Evolutionary conservation across 2,797 vertebrate genomes (phyloP).

Genomic region (Otolemur crassicaudatus): DNA sequence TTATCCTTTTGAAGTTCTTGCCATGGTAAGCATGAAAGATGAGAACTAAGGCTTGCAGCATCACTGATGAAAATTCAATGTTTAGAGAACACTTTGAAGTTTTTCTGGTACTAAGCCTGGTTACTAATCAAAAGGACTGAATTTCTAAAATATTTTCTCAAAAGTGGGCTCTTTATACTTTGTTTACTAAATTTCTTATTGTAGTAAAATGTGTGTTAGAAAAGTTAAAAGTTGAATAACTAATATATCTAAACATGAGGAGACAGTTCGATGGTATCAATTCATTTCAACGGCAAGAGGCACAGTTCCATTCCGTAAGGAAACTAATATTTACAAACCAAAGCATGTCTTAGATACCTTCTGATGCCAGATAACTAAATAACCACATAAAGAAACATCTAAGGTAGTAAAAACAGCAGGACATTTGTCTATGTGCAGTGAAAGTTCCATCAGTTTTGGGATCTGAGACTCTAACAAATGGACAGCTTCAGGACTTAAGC

Average conservation of each 20-base stretch:
- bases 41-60: slow-evolving; percentile 81
- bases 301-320: slow-evolving; percentile 44
- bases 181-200: slow-evolving; percentile 76
- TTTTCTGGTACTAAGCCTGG: slow-evolving; percentile 79
- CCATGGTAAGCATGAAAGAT: slow-evolving; percentile 86
- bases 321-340: slow-evolving; percentile 32
- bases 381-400: background rate
- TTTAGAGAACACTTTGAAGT: slow-evolving; percentile 88
- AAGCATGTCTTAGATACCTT: background rate
- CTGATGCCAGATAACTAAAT: background rate
- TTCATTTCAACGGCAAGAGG: slow-evolving; percentile 55
- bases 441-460: background rate
- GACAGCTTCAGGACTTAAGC: background rate
- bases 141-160: slow-evolving; percentile 77
- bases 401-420: background rate
- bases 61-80: slow-evolving; percentile 87
- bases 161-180: slow-evolving; percentile 79
- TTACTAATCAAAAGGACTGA: slow-evolving; percentile 82
- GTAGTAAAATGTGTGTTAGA: background rate
- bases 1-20: slow-evolving; percentile 87
- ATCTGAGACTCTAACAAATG: background rate
- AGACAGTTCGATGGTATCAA: slow-evolving; percentile 54
- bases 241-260: slow-evolving; percentile 22
- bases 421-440: background rate
- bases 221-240: slow-evolving; percentile 64